Percentiles rank a stretch among this genome's conserved stretches.
phyloP scores from a whole-genome alignment of 2,888 invertebrate species.

The Hirudinaria manillensis region DNA sequence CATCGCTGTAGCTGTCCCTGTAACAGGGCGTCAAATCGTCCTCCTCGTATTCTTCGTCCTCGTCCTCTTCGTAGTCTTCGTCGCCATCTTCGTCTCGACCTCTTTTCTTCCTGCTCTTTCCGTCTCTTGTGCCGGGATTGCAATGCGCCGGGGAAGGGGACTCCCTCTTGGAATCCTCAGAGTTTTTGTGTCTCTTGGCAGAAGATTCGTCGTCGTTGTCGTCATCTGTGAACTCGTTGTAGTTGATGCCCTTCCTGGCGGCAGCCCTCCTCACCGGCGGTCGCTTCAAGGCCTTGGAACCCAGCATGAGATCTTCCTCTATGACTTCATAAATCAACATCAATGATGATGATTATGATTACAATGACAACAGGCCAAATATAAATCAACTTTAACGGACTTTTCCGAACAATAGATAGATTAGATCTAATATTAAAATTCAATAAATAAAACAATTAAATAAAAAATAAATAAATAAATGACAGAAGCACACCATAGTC shows the following conservation, averaged over 20 bases:
- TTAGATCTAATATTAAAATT: background rate
- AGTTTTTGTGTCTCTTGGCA: background rate
- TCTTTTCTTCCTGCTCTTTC: constrained; percentile 14
- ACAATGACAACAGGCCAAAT: background rate
- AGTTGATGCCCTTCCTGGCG: constrained; percentile 22
- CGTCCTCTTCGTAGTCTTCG: constrained; percentile 19
- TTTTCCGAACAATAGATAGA: too few relatives aligned
- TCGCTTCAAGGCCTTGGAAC: background rate
- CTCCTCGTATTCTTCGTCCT: constrained; percentile 23
- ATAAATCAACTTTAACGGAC: too few relatives aligned
- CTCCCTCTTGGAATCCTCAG: background rate
- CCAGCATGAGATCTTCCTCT: constrained; percentile 4
- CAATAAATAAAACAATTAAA: background rate
- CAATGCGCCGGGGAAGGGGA: too few relatives aligned
- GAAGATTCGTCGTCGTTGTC: constrained; percentile 23
- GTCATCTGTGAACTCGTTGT: constrained; percentile 17
- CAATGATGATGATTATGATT: constrained; percentile 7
- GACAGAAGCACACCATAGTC: constrained; percentile 30
- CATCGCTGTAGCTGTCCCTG: constrained; percentile 10
- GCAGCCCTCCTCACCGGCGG: constrained; percentile 10
- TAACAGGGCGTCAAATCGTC: constrained; percentile 23
- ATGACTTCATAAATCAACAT: background rate
- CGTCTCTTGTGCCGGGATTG: background rate
- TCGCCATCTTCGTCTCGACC: constrained; percentile 16
- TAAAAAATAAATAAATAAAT: too few relatives aligned